phyloP scores from a whole-genome alignment of 1,140 invertebrate genomes.

The Caenorhabditis brenneri region DNA sequence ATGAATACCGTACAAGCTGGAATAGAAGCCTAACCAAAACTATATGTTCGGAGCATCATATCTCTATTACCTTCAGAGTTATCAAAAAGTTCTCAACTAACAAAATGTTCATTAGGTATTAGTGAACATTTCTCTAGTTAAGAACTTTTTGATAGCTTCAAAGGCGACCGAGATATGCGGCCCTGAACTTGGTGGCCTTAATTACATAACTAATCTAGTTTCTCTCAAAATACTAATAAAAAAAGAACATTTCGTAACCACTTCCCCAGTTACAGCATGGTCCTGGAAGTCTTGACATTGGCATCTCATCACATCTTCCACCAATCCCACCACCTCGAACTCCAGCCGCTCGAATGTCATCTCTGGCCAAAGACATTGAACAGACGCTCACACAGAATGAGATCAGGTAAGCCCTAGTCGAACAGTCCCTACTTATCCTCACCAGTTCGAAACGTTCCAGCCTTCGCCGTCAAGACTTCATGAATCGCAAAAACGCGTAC shows the following conservation, averaged over 20 bases:
- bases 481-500: conserved; percentile 21
- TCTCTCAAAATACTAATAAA: no score
- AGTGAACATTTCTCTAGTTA: no score
- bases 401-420: not conserved
- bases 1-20: no score
- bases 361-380: not conserved
- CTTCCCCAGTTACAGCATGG: not conserved
- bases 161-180: no score
- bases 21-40: no score
- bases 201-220: no score
- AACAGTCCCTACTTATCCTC: not conserved
- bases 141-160: no score
- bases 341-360: not conserved
- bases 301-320: not conserved
- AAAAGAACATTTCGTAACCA: not conserved
- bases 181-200: no score
- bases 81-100: no score
- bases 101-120: no score
- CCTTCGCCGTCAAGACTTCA: not conserved
- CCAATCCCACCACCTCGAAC: not conserved
- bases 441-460: not conserved
- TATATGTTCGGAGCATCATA: no score
- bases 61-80: no score
- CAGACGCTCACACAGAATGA: not conserved
- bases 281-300: not conserved